A percentile compares a stretch with the other conserved stretches of the same genome.
Evolutionary conservation across 2,113 vertebrate species (phyloP).

Genomic region (Halcyon senegalensis): DNA sequence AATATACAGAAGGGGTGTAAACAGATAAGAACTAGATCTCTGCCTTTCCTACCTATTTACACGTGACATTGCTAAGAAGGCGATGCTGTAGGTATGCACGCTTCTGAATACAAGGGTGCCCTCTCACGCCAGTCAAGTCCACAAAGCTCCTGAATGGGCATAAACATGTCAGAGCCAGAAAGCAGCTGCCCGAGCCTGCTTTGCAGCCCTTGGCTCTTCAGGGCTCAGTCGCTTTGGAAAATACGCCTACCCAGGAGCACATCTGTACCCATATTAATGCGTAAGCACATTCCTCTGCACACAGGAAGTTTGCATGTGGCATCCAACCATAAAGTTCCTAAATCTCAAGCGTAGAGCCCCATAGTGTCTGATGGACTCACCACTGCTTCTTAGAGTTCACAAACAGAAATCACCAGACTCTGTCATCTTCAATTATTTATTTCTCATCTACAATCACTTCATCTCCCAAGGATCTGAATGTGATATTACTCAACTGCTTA

Average conservation of each 20-base stretch:
- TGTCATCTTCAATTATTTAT: slow-evolving; percentile 55
- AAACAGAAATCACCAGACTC: not conserved
- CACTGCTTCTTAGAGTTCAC: not conserved
- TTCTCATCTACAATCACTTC: slow-evolving; percentile 38
- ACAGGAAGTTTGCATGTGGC: too few species aligned
- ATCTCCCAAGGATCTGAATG: slow-evolving; percentile 18
- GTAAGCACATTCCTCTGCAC: fast-evolving
- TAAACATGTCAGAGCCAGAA: not conserved
- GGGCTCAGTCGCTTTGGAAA: not conserved
- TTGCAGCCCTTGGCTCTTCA: not conserved
- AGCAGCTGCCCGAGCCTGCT: not conserved
- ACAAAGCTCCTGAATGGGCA: not conserved
- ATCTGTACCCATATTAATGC: not conserved
- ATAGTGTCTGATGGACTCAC: not conserved
- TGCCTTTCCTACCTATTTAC: not conserved
- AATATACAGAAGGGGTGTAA: not conserved
- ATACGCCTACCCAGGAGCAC: not conserved
- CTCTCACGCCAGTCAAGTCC: not conserved
- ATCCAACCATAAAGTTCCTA: not conserved
- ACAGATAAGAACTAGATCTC: not conserved
- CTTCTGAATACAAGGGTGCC: not conserved
- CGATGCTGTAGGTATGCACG: fast-evolving
- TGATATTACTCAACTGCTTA: slow-evolving; percentile 39
- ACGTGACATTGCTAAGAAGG: not conserved
- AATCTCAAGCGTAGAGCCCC: not conserved